Evolutionary conservation across 2,797 vertebrate genomes (phyloP), one percentile per base, ranked within the genome.

Genomic region (Oryzias sinensis): DNA sequence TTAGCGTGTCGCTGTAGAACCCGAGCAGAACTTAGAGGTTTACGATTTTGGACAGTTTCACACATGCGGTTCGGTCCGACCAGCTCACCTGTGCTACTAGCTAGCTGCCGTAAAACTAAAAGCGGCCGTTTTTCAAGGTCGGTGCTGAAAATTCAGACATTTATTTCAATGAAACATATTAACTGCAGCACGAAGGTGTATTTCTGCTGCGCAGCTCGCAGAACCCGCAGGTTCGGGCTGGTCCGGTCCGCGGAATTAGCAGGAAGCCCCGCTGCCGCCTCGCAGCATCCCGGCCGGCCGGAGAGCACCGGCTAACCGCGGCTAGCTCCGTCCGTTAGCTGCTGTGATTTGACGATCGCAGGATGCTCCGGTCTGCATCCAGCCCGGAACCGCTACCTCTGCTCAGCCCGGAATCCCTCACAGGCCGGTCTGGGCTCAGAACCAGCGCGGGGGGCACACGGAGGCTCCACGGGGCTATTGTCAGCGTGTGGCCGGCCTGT

Each of bases 91-190:
- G 33, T 11, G 33, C 33, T 33, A 11, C 33, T 11, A 33, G 33
- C 33, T 33, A 33, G 33, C 33, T 33, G 8, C 33, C 33, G 33
- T 33, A 33, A 33, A 33, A 33, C 9, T 18, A 18, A 18, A 25
- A 24, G 9, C 4, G 4, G 14, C 6, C 3, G 27, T 15, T 11
- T 63, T 37, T 80, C 82, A 84, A 84, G 82, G 82, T 87, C 84
- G 82, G 77, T 59, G 52, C 59, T 66, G 62, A 73, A 55, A 27
- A 70, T 59, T 59, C 70, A 66, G 60, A 66, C 68, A 62, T 72
- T 43, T 59, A 63, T 20, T 46, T 62, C 7, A 0, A 9, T 29
- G 47, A 29, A 59, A 53, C 46, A n/a, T 18, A 18, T 27, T 27
- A 62, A n/a, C 58, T 4, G 22, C 41, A 4, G 40, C 4, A 22